These are phyloP conservation scores for Troides aeacus DNA, from an alignment of 2,888 invertebrate genomes.

Conservation along the genomic window DNA sequence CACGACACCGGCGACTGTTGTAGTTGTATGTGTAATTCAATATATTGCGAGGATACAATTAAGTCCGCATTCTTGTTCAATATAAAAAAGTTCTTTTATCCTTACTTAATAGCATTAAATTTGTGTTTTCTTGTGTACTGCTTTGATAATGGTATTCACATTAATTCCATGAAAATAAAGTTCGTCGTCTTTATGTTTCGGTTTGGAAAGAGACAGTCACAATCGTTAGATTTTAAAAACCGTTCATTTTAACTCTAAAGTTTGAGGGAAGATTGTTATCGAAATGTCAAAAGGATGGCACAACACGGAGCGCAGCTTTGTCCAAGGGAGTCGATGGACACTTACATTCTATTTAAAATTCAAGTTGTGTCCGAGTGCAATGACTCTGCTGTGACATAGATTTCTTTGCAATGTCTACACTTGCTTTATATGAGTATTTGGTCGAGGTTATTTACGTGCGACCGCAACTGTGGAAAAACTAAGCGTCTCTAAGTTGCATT, in stretches of 20 bases:
- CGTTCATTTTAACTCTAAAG: not conserved
- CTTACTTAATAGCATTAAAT: not conserved
- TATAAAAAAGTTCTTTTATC: conserved; percentile 12
- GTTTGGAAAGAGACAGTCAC: not conserved
- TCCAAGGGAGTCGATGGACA: conserved; percentile 6
- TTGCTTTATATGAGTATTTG: conserved; percentile 36
- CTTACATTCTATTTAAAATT: conserved; percentile 43
- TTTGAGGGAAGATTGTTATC: not conserved
- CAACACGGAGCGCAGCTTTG: conserved; percentile 7
- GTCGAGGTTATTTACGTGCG: conserved; percentile 39
- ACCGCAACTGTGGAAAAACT: conserved; percentile 34
- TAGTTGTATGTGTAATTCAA: conserved; percentile 5
- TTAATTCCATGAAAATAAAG: not conserved
- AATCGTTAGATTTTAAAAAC: not conserved
- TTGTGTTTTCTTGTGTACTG: not conserved
- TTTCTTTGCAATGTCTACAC: conserved; percentile 53
- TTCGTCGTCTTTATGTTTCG: not conserved
- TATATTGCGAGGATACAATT: conserved; percentile 13
- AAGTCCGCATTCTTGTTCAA: conserved; percentile 21
- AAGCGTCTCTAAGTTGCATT: conserved; percentile 17
- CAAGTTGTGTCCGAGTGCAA: conserved; percentile 50
- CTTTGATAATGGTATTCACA: too few species aligned
- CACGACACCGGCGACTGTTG: not conserved
- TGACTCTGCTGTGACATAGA: conserved; percentile 51
- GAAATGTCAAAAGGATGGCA: conserved; percentile 9